A percentile compares a stretch with the other conserved stretches of the same genome.
Evolutionary conservation across 1,140 invertebrate species (phyloP).

Genomic region (Campoletis sonorensis): DNA sequence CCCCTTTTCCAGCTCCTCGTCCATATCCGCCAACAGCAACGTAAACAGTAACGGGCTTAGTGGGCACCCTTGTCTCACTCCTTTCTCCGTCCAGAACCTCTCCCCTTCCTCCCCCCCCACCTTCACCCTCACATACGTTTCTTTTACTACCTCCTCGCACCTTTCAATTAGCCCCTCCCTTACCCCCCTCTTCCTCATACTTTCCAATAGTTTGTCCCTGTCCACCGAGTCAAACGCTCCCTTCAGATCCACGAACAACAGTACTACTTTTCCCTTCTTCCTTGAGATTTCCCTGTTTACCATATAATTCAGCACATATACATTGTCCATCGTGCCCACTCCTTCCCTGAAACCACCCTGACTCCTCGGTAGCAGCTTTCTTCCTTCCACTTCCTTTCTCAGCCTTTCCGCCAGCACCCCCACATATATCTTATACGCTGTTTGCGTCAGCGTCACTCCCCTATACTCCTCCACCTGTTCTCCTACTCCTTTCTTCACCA

Average conservation of each 20-base stretch:
- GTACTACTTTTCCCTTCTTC: not conserved
- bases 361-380: not conserved
- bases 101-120: constrained; percentile 6
- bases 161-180: too few species aligned
- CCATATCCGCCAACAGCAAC: constrained; percentile 35
- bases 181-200: constrained; percentile 9
- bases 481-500: constrained; percentile 17
- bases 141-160: too few species aligned
- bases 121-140: too few species aligned
- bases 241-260: not conserved
- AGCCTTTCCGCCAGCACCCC: constrained; percentile 33
- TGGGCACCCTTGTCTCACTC: constrained; percentile 41
- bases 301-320: not conserved
- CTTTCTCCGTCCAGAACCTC: constrained; percentile 33
- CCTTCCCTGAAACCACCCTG: constrained; percentile 19
- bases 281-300: not conserved
- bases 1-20: constrained; percentile 29
- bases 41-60: constrained; percentile 40
- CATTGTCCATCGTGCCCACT: not conserved
- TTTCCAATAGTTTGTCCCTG: not conserved
- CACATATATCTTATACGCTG: constrained; percentile 50
- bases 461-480: constrained; percentile 8
- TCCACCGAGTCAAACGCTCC: not conserved
- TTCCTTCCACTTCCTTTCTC: not conserved
- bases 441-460: constrained; percentile 41